phyloP scores from a whole-genome alignment of 1,140 invertebrate genomes.

The Drosophila equinoxialis region DNA sequence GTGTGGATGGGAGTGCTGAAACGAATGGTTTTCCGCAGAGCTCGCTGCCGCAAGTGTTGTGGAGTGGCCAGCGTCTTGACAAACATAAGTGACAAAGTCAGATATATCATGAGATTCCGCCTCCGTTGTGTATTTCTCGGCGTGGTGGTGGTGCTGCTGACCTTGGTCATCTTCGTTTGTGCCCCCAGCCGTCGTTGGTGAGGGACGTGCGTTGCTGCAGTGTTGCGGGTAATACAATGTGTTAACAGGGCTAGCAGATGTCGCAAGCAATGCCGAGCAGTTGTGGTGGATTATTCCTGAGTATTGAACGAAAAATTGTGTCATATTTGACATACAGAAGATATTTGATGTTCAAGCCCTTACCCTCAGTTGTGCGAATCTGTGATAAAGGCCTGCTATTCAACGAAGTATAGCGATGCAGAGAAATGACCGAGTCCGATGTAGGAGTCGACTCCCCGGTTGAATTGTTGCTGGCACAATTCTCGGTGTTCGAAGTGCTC shows the following conservation, averaged over 20 bases:
- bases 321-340: background rate
- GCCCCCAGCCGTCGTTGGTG: slow-evolving; percentile 52
- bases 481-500: slow-evolving; percentile 35
- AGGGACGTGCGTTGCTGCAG: slow-evolving; percentile 69
- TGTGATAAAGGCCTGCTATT: slow-evolving; percentile 57
- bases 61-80: slow-evolving; percentile 89
- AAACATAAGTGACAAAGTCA: slow-evolving; percentile 98
- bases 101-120: slow-evolving; percentile 91
- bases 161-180: slow-evolving; percentile 36
- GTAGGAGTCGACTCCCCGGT: slow-evolving; percentile 39
- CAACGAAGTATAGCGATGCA: slow-evolving; percentile 75
- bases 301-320: background rate
- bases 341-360: slow-evolving; percentile 1
- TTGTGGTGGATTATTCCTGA: slow-evolving; percentile 70
- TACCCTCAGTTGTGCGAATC: slow-evolving; percentile 67
- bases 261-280: slow-evolving; percentile 69
- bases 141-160: slow-evolving; percentile 71
- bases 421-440: slow-evolving; percentile 43
- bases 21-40: slow-evolving; percentile 41
- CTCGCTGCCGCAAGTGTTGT: slow-evolving; percentile 28
- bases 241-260: slow-evolving; percentile 83
- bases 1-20: slow-evolving; percentile 59
- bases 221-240: slow-evolving; percentile 84
- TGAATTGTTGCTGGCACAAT: slow-evolving; percentile 37
- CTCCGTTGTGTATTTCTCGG: slow-evolving; percentile 47